Evolutionary conservation across 2,888 invertebrate genomes (phyloP), one percentile per base, ranked within the genome.

Genomic region (Theodoxus fluviatilis): DNA sequence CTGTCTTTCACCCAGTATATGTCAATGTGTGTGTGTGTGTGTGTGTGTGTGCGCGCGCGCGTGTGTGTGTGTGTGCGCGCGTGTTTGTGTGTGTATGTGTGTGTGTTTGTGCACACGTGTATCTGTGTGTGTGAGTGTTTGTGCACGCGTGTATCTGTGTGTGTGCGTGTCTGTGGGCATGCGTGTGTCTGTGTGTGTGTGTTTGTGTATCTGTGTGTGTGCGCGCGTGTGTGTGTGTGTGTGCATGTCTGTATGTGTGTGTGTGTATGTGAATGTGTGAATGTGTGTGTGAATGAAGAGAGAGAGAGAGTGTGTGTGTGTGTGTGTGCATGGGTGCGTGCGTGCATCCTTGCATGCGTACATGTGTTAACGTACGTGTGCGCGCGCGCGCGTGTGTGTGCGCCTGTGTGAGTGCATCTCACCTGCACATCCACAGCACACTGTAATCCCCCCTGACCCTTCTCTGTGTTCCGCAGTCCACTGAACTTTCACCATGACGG

Each of bases 401-500:
- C n/a, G n/a, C n/a, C n/a, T n/a, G n/a, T n/a, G n/a, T n/a, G n/a
- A n/a, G n/a, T n/a, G n/a, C n/a, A n/a, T n/a, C n/a, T n/a, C n/a
- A n/a, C n/a, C n/a, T n/a, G n/a, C n/a, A n/a, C n/a, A 31, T 18
- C 15, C 3, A 6, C n/a, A 31, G 33, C n/a, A 65, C 18, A 35
- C n/a, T 55, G 3, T 35, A 7, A 71, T 61, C 71, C 75, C 70
- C 77, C 77, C 76, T 75, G 76, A 76, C 76, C 76, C 52, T 77
- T 77, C n/a, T n/a, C n/a, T n/a, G n/a, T n/a, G n/a, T n/a, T n/a
- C n/a, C n/a, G n/a, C n/a, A n/a, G n/a, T n/a, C n/a, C n/a, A n/a
- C n/a, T n/a, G n/a, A n/a, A n/a, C n/a, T n/a, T n/a, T n/a, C n/a
- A n/a, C n/a, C n/a, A n/a, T n/a, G n/a, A n/a, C n/a, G n/a, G n/a